A percentile compares a stretch with the other conserved stretches of the same genome.
Evolutionary conservation across 1,140 invertebrate species (phyloP).

Genomic region (Zaprionus tsacasi): DNA sequence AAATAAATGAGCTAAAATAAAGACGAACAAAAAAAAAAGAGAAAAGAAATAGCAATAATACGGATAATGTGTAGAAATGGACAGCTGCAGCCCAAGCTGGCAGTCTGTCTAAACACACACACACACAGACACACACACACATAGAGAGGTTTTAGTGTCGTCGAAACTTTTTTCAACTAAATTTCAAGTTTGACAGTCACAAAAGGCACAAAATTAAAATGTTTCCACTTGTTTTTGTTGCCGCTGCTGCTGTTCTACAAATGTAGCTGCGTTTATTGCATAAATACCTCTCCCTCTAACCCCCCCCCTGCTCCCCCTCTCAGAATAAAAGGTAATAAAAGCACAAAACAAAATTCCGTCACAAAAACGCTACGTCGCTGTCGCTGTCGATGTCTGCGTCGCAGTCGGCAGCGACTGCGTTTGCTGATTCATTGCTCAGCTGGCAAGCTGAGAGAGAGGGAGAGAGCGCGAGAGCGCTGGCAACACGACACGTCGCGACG

Average conservation of each 20-base stretch:
- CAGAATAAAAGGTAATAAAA: constrained; percentile 6
- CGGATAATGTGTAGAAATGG: constrained; percentile 6
- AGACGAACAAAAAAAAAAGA: neutral
- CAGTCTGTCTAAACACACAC: constrained; percentile 2
- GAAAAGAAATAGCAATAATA: neutral
- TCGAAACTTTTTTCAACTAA: constrained; percentile 20
- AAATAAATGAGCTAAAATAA: constrained; percentile 5
- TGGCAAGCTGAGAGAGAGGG: constrained; percentile 26
- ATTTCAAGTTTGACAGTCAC: constrained; percentile 23
- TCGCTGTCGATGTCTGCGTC: constrained; percentile 11
- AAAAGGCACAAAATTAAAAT: constrained; percentile 9
- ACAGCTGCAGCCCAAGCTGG: constrained; percentile 10
- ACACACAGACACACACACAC: constrained; percentile 9
- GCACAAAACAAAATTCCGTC: constrained; percentile 13
- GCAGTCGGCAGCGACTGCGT: neutral
- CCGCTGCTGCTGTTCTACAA: constrained; percentile 36
- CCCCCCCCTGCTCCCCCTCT: neutral
- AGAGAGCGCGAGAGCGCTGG: neutral
- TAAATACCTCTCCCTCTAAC: constrained; percentile 29
- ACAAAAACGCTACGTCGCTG: constrained; percentile 33
- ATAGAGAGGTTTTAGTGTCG: neutral
- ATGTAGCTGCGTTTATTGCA: constrained; percentile 45
- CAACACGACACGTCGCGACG: neutral
- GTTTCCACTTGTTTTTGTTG: neutral
- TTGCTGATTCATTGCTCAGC: constrained; percentile 47